Conservation (phyloP, 2,797 vertebrate species). For the Silurus lanzhouensis region DNA sequence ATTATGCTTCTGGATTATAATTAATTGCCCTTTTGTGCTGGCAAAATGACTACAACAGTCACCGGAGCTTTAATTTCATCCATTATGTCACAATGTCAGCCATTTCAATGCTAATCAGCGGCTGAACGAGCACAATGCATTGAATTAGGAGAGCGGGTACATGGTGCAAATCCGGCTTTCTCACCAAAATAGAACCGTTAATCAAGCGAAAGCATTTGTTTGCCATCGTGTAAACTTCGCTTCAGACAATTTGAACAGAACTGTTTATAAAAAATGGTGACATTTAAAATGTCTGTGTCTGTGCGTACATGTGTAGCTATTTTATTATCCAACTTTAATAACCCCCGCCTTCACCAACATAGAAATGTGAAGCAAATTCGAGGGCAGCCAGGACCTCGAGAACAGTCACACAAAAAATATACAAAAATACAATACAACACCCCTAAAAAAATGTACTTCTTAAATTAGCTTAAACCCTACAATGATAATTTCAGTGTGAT, state of each 20-base stretch:
- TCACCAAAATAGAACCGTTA: conserved; percentile 39
- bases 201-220: conserved; percentile 43
- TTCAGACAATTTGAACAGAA: conserved; percentile 11
- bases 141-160: conserved; percentile 44
- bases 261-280: conserved; percentile 38
- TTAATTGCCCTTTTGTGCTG: conserved; percentile 33
- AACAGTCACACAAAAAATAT: conserved; percentile 31
- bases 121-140: conserved; percentile 44
- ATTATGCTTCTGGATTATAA: conserved; percentile 28
- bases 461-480: conserved; percentile 10
- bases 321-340: conserved; percentile 3
- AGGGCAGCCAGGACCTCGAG: neutral
- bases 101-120: conserved; percentile 46
- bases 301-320: conserved; percentile 28
- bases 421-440: neutral
- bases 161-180: conserved; percentile 17
- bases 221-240: conserved; percentile 24
- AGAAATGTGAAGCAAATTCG: neutral
- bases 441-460: conserved; percentile 24
- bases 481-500: conserved; percentile 21
- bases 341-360: neutral
- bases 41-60: conserved; percentile 37
- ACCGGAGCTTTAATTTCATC: conserved; percentile 47
- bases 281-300: conserved; percentile 52
- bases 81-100: conserved; percentile 46